phyloP scores from a whole-genome alignment of 2,113 vertebrate species.

The Hippocampus zosterae region DNA sequence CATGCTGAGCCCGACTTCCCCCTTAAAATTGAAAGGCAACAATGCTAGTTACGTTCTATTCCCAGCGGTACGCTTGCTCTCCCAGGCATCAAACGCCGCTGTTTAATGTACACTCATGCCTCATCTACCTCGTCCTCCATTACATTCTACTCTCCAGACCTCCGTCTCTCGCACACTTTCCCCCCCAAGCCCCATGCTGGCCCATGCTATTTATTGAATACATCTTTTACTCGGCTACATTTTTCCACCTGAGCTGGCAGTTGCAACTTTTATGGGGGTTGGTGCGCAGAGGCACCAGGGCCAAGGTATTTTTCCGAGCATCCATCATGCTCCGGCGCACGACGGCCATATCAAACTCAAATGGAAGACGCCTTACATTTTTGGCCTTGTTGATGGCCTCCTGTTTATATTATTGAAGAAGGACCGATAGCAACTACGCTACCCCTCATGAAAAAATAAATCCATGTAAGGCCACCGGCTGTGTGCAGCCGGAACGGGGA shows the following conservation, averaged over 20 bases:
- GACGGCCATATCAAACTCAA: conserved; percentile 80
- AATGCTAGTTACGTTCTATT: conserved; percentile 97
- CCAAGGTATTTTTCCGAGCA: conserved; percentile 62
- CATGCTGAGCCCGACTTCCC: conserved; percentile 74
- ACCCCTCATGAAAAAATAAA: conserved; percentile 92
- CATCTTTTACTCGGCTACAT: conserved; percentile 95
- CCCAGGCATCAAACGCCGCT: conserved; percentile 88
- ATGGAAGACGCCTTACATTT: conserved; percentile 82
- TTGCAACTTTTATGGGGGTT: conserved; percentile 86
- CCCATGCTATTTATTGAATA: conserved; percentile 99
- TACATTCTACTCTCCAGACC: conserved; percentile 88
- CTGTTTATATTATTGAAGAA: conserved; percentile 75
- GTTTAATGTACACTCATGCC: conserved; percentile 99
- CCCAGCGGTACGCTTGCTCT: conserved; percentile 86
- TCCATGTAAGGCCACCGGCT: conserved; percentile 88
- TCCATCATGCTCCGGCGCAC: conserved; percentile 84
- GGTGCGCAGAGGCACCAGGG: conserved; percentile 49
- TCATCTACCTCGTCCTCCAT: conserved; percentile 95
- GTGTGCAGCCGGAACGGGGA: conserved; percentile 80
- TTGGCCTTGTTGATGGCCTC: conserved; percentile 51
- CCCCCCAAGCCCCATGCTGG: conserved; percentile 90
- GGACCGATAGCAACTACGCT: conserved; percentile 82
- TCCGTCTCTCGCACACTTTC: conserved; percentile 94
- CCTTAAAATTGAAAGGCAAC: conserved; percentile 96
- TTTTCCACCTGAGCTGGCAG: conserved; percentile 99